These are phyloP conservation scores for Misgurnus mizolepis DNA, from an alignment of 2,113 vertebrate species.

Conservation along the genomic window DNA sequence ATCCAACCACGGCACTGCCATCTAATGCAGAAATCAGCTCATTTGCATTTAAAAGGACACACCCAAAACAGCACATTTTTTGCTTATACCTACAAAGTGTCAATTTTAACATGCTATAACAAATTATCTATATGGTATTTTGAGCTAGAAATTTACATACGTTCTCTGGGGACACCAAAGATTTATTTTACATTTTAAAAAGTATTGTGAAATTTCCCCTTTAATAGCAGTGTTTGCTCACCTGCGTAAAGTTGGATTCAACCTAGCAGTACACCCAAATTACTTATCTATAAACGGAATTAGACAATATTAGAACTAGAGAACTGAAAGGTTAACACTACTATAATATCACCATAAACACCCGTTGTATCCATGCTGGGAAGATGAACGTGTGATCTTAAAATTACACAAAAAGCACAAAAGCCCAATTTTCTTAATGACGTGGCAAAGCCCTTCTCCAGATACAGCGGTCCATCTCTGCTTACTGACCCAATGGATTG, in stretches of 20 bases:
- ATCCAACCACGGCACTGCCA: no score
- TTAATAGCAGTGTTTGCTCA: background rate
- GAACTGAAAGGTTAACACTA: background rate
- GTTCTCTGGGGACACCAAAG: no score
- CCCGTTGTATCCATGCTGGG: background rate
- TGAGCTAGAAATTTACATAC: no score
- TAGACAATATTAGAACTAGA: background rate
- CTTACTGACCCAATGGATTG: slow-evolving; percentile 30
- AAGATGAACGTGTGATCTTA: background rate
- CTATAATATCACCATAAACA: background rate
- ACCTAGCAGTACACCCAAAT: background rate
- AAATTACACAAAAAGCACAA: background rate
- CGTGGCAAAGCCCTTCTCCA: slow-evolving; percentile 2
- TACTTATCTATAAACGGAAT: background rate
- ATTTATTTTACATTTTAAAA: no score
- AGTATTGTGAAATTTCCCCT: background rate
- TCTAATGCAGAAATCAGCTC: no score
- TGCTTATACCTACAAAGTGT: no score
- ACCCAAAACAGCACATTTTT: no score
- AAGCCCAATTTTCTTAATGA: no score
- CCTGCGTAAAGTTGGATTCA: background rate
- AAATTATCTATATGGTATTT: no score
- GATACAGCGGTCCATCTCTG: slow-evolving; percentile 27
- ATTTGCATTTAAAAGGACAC: no score
- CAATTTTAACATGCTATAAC: no score